Conservation (phyloP, 2,113 vertebrate genomes). For the Cyrtonyx montezumae region DNA sequence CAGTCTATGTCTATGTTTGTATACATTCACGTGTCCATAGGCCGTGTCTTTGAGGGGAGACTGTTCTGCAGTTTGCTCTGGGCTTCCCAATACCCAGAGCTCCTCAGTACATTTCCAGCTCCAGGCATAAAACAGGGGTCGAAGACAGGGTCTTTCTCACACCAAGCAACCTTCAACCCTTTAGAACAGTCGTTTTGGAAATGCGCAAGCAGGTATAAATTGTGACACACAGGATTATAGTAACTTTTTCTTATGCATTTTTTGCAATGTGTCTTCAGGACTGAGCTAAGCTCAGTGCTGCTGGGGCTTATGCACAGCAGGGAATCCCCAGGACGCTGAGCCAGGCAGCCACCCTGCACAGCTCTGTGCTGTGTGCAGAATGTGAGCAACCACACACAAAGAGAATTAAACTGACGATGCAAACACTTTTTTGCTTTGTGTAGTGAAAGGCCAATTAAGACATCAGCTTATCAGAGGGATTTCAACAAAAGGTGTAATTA, state of each 20-base stretch:
- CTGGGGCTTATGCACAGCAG: neutral
- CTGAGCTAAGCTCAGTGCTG: neutral
- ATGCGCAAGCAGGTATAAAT: neutral
- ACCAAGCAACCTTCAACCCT: neutral
- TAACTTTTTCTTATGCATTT: neutral
- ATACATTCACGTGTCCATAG: neutral
- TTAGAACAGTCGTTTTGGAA: neutral
- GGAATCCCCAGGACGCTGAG: neutral
- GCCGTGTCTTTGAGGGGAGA: neutral
- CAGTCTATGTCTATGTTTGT: neutral
- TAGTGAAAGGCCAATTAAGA: neutral
- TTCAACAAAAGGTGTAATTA: conserved; percentile 51
- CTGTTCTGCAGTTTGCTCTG: neutral
- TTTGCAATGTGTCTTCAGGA: neutral
- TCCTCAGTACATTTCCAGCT: neutral
- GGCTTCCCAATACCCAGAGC: neutral
- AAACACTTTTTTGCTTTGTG: neutral
- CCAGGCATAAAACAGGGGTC: neutral
- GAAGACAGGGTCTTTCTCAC: neutral
- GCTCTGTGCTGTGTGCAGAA: neutral
- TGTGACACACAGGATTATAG: neutral
- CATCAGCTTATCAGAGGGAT: neutral
- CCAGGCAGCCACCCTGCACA: neutral
- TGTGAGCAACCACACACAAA: accelerated
- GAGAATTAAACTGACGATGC: neutral